phyloP scores from a whole-genome alignment of 2,113 vertebrate genomes.

The Crocuta crocuta region DNA sequence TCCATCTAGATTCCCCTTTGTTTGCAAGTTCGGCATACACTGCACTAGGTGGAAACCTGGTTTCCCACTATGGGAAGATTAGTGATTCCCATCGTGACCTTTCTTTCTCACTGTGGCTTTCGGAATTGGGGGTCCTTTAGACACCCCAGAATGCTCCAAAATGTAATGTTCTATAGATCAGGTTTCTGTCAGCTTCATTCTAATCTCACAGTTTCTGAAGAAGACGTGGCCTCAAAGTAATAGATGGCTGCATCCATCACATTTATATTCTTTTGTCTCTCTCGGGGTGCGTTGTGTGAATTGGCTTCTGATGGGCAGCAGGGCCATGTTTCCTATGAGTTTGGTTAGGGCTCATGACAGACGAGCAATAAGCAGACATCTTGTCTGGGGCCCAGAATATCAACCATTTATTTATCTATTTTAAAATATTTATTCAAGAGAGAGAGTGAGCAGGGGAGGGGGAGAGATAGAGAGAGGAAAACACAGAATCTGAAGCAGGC shows the following conservation, averaged over 20 bases:
- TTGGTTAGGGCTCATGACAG: constrained; percentile 92
- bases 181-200: no score
- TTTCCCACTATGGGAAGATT: constrained; percentile 95
- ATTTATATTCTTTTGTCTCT: no score
- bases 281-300: constrained; percentile 94
- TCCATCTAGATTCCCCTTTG: no score
- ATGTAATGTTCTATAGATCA: no score
- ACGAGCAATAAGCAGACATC: constrained; percentile 95
- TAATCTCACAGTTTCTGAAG: constrained; percentile 85
- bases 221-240: constrained; percentile 93
- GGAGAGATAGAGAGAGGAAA: no score
- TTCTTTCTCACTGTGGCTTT: constrained; percentile 95
- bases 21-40: constrained; percentile 88
- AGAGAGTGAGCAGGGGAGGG: no score
- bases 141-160: no score
- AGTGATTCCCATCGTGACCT: constrained; percentile 96
- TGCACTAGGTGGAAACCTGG: constrained; percentile 94
- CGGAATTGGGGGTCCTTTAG: constrained; percentile 87
- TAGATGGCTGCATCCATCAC: constrained; percentile 90
- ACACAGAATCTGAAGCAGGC: no score
- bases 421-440: no score
- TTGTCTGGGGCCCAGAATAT: no score
- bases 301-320: constrained; percentile 94
- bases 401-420: not conserved
- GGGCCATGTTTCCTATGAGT: constrained; percentile 95